Evolutionary conservation across 2,797 vertebrate genomes (phyloP), one percentile per base, ranked within the genome.

Genomic region (Hippopotamyrus pictus): DNA sequence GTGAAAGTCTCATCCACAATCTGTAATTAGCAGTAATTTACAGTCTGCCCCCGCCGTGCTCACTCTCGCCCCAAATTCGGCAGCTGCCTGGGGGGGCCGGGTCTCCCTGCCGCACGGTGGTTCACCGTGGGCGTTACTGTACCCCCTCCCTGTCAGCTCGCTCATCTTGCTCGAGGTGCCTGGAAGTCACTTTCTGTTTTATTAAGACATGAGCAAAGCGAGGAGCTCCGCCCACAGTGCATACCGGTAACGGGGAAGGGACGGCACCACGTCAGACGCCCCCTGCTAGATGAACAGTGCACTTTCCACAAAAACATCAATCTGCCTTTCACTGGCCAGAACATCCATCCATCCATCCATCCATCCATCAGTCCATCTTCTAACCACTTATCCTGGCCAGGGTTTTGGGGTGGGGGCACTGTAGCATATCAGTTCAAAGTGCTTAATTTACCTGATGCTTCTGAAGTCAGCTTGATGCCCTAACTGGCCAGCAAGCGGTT

Each of bases 111-210:
- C 92, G 93, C 93, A 92, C 93, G 93, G 94, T 93, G 93, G 92
- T 91, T 93, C 93, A 92, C 93, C 93, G 94, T 93, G 93, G 93
- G 93, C 90, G 93, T 46, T 94, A 94, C 94, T 95, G 95, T 95
- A 94, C 94, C 94, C 94, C 93, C 93, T 94, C 95, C 96, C 96
- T 94, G 92, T 95, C 96, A 96, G 94, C 95, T 96, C 95, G 94
- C 94, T 94, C 94, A 96, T 96, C 95, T 97, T 96, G 96, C 95
- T 95, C 96, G 96, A 96, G 96, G 95, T 96, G 94, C 93, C 92
- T 94, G 95, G 95, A 97, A 97, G 95, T 96, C 95, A 95, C 93
- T 94, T 94, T 94, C 94, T 94, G 93, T 95, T 97, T 96, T 96
- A 97, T 97, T 97, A 96, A 96, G 94, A 96, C 95, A 94, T 92